phyloP scores from a whole-genome alignment of 2,113 vertebrate species.

The Etheostoma cragini region DNA sequence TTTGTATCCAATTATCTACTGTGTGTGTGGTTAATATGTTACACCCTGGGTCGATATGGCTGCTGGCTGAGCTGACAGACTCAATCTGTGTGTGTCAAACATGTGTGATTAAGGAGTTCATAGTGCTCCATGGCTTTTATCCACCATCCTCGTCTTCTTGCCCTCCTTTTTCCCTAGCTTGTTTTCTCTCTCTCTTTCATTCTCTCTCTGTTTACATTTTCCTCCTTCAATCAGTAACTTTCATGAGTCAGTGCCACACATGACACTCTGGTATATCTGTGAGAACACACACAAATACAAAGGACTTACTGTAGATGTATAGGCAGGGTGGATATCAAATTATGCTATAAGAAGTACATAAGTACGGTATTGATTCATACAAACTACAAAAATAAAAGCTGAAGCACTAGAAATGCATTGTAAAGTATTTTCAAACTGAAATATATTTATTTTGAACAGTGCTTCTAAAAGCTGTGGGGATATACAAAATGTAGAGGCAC shows the following conservation, averaged over 20 bases:
- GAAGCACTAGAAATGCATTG: background rate
- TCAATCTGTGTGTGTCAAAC: conserved; percentile 87
- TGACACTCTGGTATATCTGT: conserved; percentile 42
- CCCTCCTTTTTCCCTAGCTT: conserved; percentile 47
- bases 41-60: conserved; percentile 82
- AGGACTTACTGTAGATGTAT: conserved; percentile 40
- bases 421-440: background rate
- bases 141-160: conserved; percentile 61
- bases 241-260: conserved; percentile 73
- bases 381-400: background rate
- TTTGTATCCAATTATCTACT: conserved; percentile 58
- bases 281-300: conserved; percentile 49
- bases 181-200: conserved; percentile 40
- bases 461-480: conserved; percentile 22
- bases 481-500: background rate
- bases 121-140: conserved; percentile 78
- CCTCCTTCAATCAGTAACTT: conserved; percentile 84
- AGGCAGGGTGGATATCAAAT: background rate
- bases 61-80: conserved; percentile 76
- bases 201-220: conserved; percentile 70
- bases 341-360: background rate
- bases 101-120: conserved; percentile 85
- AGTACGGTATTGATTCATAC: background rate
- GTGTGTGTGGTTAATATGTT: conserved; percentile 84
- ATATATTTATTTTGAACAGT: background rate